phyloP scores from a whole-genome alignment of 2,888 invertebrate species.

The Mechanitis messenoides region DNA sequence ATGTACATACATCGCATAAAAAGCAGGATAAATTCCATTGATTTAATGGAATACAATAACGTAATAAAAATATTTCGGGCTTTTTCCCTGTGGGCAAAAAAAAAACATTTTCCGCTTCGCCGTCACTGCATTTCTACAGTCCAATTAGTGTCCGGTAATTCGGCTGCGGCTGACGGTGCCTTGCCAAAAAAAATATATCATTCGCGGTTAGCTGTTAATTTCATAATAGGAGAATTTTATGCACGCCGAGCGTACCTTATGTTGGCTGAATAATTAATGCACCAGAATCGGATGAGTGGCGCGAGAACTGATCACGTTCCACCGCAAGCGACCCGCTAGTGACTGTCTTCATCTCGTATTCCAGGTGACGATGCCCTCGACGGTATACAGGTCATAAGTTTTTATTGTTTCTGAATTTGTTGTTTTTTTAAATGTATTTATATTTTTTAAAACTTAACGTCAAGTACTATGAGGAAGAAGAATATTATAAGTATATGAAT shows the following conservation, averaged over 20 bases:
- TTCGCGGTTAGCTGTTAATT: constrained; percentile 66
- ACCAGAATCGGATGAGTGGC: constrained; percentile 50
- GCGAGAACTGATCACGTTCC: constrained; percentile 52
- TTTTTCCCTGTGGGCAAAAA: constrained; percentile 39
- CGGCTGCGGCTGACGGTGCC: constrained; percentile 65
- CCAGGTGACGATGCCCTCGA: constrained; percentile 58
- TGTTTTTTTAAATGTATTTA: background rate
- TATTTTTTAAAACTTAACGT: background rate
- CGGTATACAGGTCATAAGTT: constrained; percentile 42
- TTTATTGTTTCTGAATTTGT: constrained; percentile 23
- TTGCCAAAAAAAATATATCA: constrained; percentile 60
- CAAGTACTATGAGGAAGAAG: no score
- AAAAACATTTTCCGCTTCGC: constrained; percentile 54
- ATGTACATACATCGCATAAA: background rate
- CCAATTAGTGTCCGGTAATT: constrained; percentile 75
- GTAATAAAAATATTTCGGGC: constrained; percentile 28
- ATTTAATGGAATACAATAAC: constrained; percentile 24
- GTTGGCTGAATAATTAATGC: constrained; percentile 68
- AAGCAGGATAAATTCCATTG: constrained; percentile 13
- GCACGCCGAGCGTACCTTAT: constrained; percentile 52
- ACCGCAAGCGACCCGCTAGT: constrained; percentile 37
- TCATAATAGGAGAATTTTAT: constrained; percentile 76
- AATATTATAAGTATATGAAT: no score
- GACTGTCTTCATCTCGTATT: constrained; percentile 60
- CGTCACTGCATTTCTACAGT: constrained; percentile 68